A percentile compares a stretch with the other conserved stretches of the same genome.
Evolutionary conservation across 2,113 vertebrate genomes (phyloP).

Genomic region (Mustela lutreola): DNA sequence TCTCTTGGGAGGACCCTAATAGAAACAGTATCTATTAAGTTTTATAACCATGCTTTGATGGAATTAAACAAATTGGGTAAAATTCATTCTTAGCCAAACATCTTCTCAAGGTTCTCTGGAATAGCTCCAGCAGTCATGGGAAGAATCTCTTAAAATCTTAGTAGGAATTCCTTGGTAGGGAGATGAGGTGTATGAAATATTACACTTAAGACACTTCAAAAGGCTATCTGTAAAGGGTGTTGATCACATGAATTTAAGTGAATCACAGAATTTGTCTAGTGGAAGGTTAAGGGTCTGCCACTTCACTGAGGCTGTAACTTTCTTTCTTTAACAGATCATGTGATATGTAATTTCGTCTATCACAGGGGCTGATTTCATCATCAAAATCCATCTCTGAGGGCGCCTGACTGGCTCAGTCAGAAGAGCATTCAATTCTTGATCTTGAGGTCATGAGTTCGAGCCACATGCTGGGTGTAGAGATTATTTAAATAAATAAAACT

Average conservation of each 20-base stretch:
- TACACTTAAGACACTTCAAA: background rate
- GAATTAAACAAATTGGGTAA: slow-evolving; percentile 2
- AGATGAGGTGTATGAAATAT: background rate
- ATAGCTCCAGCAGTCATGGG: background rate
- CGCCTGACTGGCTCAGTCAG: background rate
- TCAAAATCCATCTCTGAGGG: background rate
- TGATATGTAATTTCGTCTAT: background rate
- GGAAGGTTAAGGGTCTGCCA: slow-evolving; percentile 1
- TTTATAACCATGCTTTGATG: slow-evolving; percentile 4
- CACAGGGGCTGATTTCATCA: background rate
- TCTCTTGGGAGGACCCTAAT: background rate
- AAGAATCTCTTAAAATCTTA: background rate
- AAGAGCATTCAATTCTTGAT: background rate
- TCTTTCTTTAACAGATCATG: background rate
- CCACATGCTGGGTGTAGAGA: background rate
- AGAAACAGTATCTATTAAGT: background rate
- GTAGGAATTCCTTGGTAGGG: background rate
- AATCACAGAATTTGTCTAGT: background rate
- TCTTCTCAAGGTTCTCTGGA: background rate
- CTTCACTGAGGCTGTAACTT: background rate
- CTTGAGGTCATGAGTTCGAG: background rate
- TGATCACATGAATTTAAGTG: background rate
- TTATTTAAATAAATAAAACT: background rate
- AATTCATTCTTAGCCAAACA: background rate
- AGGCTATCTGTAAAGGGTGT: background rate